Evolutionary conservation across 2,888 invertebrate genomes (phyloP).

Genomic region (Dexiosoma caninum): DNA sequence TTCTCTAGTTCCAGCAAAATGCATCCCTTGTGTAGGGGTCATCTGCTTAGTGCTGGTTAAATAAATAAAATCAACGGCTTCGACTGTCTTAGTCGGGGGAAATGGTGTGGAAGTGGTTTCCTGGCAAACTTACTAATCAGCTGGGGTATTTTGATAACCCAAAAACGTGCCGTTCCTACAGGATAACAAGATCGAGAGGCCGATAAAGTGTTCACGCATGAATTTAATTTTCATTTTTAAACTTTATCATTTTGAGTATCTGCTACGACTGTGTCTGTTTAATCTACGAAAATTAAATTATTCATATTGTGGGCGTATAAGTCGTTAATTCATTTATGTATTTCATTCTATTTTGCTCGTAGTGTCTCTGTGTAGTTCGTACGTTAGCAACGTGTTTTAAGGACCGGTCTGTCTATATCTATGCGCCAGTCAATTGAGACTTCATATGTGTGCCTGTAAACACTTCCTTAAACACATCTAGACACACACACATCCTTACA

Average conservation of each 20-base stretch:
- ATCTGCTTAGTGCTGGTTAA: no score
- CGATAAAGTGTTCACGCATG: no score
- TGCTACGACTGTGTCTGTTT: constrained; percentile 43
- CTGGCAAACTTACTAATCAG: no score
- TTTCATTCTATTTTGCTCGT: constrained; percentile 38
- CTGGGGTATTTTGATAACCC: no score
- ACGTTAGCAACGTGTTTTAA: neutral
- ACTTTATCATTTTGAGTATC: constrained; percentile 16
- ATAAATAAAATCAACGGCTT: no score
- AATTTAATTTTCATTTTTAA: no score
- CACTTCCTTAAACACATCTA: constrained; percentile 46
- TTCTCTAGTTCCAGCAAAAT: no score
- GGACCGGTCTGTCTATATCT: neutral
- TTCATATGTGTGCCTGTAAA: neutral
- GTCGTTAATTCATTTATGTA: constrained; percentile 65
- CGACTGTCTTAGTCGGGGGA: no score
- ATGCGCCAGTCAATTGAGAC: constrained; percentile 31
- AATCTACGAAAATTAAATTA: constrained; percentile 62
- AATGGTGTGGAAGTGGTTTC: no score
- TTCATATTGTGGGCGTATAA: constrained; percentile 66
- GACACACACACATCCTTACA: constrained; percentile 42
- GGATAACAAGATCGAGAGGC: no score
- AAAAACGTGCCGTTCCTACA: neutral
- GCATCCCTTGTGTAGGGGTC: no score
- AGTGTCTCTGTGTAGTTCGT: neutral